A percentile compares a stretch with the other conserved stretches of the same genome.
These are phyloP conservation scores for Xanthorhoe spadicearia DNA, from an alignment of 2,888 invertebrate genomes.

Conservation along the genomic window DNA sequence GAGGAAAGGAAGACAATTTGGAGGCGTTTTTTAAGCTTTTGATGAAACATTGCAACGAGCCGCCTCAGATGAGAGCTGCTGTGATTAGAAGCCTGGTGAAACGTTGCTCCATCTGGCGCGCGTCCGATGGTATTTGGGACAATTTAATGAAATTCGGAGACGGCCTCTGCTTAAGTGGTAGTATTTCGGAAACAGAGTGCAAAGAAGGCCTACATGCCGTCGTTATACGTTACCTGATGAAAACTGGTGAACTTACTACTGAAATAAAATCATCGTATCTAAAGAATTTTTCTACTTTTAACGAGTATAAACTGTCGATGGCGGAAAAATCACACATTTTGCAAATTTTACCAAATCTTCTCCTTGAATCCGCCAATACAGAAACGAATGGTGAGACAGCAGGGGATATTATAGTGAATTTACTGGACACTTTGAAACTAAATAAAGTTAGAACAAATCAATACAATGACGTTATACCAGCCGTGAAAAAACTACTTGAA, in stretches of 20 bases:
- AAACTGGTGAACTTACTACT: neutral
- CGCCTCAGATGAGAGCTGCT: slow-evolving; percentile 8
- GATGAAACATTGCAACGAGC: slow-evolving; percentile 14
- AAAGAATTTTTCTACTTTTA: neutral
- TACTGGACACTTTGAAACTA: slow-evolving; percentile 8
- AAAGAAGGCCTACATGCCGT: slow-evolving; percentile 65
- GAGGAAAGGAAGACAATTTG: slow-evolving; percentile 54
- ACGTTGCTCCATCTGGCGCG: slow-evolving; percentile 5
- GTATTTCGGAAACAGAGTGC: slow-evolving; percentile 52
- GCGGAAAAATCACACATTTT: slow-evolving; percentile 3
- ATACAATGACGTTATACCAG: neutral
- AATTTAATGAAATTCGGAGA: slow-evolving; percentile 55
- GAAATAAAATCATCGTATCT: slow-evolving; percentile 5
- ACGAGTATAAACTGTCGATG: neutral
- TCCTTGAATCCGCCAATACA: neutral
- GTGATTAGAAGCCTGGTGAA: slow-evolving; percentile 4
- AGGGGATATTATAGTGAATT: slow-evolving; percentile 3
- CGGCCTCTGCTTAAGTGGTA: slow-evolving; percentile 64
- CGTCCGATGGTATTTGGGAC: slow-evolving; percentile 8
- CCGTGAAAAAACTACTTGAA: slow-evolving; percentile 4
- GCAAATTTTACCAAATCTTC: slow-evolving; percentile 5
- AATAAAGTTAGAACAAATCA: neutral
- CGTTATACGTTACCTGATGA: slow-evolving; percentile 57
- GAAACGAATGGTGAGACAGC: slow-evolving; percentile 2
- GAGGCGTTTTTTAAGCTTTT: slow-evolving; percentile 47